These are phyloP conservation scores for Euwallacea similis DNA, from an alignment of 1,140 invertebrate genomes.

Conservation along the genomic window DNA sequence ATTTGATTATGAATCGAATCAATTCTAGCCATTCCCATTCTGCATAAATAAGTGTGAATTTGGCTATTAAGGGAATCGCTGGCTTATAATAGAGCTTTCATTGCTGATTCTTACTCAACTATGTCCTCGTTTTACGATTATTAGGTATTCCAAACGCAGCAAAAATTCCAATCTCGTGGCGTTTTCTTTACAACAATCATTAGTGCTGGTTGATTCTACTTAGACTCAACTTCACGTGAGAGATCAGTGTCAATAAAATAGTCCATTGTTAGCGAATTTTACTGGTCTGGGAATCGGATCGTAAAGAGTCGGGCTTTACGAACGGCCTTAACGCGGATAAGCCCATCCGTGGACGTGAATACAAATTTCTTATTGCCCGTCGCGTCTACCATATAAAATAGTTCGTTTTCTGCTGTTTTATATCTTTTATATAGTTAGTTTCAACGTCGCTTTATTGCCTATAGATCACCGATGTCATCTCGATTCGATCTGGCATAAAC, in stretches of 20 bases:
- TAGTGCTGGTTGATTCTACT: too few species aligned
- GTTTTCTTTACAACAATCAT: too few species aligned
- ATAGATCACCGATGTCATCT: conserved; percentile 25
- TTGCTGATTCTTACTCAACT: too few species aligned
- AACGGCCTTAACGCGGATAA: conserved; percentile 23
- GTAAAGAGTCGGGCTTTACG: conserved; percentile 17
- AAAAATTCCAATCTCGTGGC: too few species aligned
- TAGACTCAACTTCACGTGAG: background rate
- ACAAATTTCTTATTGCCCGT: conserved; percentile 33
- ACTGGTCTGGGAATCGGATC: conserved; percentile 21
- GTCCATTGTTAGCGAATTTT: conserved; percentile 18
- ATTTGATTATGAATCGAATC: too few species aligned
- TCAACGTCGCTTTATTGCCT: conserved; percentile 23
- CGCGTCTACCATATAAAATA: conserved; percentile 32
- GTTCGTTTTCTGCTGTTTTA: conserved; percentile 31
- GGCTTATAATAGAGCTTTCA: too few species aligned
- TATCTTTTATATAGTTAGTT: conserved; percentile 32
- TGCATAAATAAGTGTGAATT: too few species aligned
- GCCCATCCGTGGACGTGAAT: conserved; percentile 24
- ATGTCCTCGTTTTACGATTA: too few species aligned
- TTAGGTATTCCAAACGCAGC: too few species aligned
- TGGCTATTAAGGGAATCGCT: too few species aligned
- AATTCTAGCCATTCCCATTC: too few species aligned
- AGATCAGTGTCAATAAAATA: conserved; percentile 16
- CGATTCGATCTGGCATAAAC: conserved; percentile 29